These are phyloP conservation scores for Sebastes trivittatus DNA, from an alignment of 2,797 vertebrate species.

Conservation along the genomic window DNA sequence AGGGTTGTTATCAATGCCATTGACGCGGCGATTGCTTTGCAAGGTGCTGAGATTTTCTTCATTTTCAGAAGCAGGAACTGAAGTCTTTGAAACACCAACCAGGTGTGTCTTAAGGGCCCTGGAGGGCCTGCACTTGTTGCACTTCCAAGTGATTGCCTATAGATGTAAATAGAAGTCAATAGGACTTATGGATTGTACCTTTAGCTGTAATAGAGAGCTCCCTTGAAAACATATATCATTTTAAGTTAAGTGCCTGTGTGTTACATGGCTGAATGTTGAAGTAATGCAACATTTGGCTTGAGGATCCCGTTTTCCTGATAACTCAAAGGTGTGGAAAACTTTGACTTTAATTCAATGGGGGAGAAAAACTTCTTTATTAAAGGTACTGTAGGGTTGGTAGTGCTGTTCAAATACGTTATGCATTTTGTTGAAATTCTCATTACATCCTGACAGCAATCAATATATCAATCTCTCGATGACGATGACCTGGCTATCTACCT, in stretches of 20 bases:
- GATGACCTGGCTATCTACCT: no score
- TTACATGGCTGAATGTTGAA: not conserved
- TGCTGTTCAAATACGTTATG: no score
- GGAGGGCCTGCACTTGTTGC: not conserved
- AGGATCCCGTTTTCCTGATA: not conserved
- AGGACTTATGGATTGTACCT: not conserved
- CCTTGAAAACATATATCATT: not conserved
- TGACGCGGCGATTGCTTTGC: constrained; percentile 22
- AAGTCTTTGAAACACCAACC: not conserved
- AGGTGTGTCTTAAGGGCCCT: not conserved
- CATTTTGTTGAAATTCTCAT: no score
- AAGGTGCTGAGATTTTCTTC: constrained; percentile 20
- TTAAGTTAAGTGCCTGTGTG: not conserved
- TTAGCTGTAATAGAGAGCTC: not conserved
- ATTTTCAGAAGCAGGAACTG: constrained; percentile 19
- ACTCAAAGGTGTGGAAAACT: not conserved
- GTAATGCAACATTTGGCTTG: not conserved
- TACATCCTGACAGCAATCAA: no score
- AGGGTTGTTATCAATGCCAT: constrained; percentile 37
- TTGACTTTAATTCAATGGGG: not conserved
- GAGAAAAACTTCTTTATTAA: not conserved
- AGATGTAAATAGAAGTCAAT: not conserved
- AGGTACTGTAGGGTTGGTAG: no score
- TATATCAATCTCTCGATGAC: no score
- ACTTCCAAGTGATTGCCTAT: not conserved